These are phyloP conservation scores for Schizaphis graminum DNA, from an alignment of 2,888 invertebrate genomes.

Conservation along the genomic window DNA sequence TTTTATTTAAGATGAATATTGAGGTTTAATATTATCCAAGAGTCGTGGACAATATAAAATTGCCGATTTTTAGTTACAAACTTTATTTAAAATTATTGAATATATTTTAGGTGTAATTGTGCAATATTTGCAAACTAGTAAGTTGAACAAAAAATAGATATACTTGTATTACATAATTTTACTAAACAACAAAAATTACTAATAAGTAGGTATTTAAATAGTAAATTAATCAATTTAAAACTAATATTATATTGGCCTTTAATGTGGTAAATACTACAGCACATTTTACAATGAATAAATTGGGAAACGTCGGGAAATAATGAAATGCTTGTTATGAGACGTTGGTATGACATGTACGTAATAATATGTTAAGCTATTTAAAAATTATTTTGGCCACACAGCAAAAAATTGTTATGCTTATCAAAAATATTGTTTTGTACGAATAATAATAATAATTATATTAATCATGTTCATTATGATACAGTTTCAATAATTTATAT, in stretches of 20 bases:
- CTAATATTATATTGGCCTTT: neutral
- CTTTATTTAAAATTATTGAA: too few species aligned
- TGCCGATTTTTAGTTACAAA: too few species aligned
- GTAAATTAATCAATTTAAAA: neutral
- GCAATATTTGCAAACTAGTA: neutral
- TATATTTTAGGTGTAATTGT: neutral
- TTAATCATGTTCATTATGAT: neutral
- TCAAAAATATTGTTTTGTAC: neutral
- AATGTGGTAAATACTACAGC: neutral
- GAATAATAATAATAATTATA: neutral
- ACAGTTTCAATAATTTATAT: neutral
- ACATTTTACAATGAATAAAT: neutral
- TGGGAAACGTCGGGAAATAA: neutral
- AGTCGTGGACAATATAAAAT: neutral
- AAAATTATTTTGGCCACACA: neutral
- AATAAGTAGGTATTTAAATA: neutral
- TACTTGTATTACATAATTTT: neutral
- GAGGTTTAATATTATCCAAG: neutral
- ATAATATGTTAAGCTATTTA: neutral
- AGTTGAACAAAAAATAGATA: neutral
- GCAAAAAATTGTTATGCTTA: neutral
- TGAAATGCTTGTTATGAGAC: neutral
- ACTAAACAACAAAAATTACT: neutral
- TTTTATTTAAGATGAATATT: neutral
- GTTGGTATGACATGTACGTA: neutral